Evolutionary conservation across 2,888 invertebrate species (phyloP).

Genomic region (Acanthopleura granulata): DNA sequence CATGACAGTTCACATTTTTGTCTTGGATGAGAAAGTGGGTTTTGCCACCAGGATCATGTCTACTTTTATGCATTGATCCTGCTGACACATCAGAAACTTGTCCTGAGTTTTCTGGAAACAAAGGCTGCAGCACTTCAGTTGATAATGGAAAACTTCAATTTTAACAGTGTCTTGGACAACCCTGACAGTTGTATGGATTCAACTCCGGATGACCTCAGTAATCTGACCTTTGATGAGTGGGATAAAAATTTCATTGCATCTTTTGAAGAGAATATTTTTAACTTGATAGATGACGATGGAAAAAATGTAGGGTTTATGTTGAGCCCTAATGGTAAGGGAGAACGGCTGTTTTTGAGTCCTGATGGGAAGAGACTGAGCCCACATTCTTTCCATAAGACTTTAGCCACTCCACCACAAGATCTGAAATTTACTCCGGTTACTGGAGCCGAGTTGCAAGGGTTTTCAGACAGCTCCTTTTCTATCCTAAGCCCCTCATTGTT

Average conservation of each 20-base stretch:
- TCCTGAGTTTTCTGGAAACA: no score
- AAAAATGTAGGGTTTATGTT: constrained; percentile 12
- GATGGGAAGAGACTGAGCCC: constrained; percentile 9
- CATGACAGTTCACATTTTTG: no score
- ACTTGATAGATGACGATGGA: constrained; percentile 9
- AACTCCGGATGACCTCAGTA: not conserved
- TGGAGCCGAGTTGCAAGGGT: not conserved
- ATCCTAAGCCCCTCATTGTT: not conserved
- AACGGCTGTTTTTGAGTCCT: not conserved
- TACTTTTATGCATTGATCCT: no score
- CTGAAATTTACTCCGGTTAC: not conserved
- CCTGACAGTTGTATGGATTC: not conserved
- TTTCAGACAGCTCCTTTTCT: not conserved
- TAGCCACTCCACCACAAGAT: not conserved
- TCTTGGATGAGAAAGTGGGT: no score
- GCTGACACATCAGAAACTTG: no score
- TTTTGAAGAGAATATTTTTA: constrained; percentile 52
- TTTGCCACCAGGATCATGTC: no score
- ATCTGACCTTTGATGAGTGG: constrained; percentile 42
- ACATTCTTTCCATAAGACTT: not conserved
- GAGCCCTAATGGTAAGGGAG: constrained; percentile 8
- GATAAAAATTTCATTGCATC: constrained; percentile 49
- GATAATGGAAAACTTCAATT: no score
- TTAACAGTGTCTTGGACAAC: no score
- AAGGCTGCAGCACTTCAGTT: no score